Conservation (phyloP, 2,888 invertebrate species). For the Andrena minutula region DNA sequence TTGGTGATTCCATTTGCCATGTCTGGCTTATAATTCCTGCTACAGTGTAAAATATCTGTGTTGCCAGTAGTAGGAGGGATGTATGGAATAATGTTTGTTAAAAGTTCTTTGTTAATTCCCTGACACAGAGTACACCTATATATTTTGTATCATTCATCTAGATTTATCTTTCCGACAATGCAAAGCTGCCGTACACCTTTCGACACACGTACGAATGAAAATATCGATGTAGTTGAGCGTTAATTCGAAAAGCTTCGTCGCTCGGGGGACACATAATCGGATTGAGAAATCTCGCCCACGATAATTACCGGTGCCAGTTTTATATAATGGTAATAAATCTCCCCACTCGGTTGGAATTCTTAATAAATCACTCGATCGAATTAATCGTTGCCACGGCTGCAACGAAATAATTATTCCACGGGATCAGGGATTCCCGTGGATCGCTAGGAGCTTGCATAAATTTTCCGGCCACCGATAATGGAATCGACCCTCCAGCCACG, state of each 20-base stretch:
- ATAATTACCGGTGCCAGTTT: slow-evolving; percentile 17
- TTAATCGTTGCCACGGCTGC: slow-evolving; percentile 13
- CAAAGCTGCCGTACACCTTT: neutral
- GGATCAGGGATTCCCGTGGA: neutral
- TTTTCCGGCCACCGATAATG: neutral
- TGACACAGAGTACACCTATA: no score
- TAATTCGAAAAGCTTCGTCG: neutral
- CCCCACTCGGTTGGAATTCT: slow-evolving; percentile 7
- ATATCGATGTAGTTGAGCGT: neutral
- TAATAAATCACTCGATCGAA: slow-evolving; percentile 41
- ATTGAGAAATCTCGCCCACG: slow-evolving; percentile 13
- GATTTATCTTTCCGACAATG: no score
- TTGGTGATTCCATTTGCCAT: no score
- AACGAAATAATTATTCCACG: slow-evolving; percentile 40
- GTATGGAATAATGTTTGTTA: no score
- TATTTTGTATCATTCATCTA: no score
- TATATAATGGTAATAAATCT: slow-evolving; percentile 35
- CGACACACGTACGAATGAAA: neutral
- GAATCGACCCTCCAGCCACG: neutral
- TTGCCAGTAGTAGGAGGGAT: no score
- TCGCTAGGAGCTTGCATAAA: slow-evolving; percentile 15
- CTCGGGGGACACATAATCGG: slow-evolving; percentile 12
- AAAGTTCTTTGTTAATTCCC: no score
- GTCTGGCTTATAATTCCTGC: no score
- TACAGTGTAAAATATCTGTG: no score